Evolutionary conservation across 1,140 invertebrate genomes (phyloP), one percentile per base, ranked within the genome.

Genomic region (Coboldia fuscipes): DNA sequence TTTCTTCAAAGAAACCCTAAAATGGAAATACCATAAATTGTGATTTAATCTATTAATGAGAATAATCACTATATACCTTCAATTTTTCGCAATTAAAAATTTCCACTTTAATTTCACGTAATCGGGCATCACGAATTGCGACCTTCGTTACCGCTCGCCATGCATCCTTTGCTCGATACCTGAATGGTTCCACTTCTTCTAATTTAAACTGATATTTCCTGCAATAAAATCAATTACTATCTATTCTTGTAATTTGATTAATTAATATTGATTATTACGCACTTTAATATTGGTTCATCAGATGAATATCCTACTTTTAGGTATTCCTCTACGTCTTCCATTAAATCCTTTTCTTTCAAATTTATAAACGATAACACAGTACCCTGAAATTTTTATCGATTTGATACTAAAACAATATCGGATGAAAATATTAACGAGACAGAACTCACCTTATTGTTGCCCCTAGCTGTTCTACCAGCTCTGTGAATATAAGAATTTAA

Each of bases 91-190:
- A 93, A 48, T 84, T 89, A 22, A 97, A 62, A 24, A 98, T 71
- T 62, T 98, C 92, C 35, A 72, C 67, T 58, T 88, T 88, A 30
- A 99, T 96, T 68, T 99, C 94, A 48, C 88, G 88, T 6, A 97
- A 61, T 34, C 94, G 63, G 1, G 89, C 88, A 55, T 97, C 88
- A 34, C 83, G 63, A 0, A 98, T 76, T 1, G 88, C 89, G 38
- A 88, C 79, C 46, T 75, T 72, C 0, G 92, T 97, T 1, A 93
- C 82, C 2, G 88, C 83, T 45, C 78, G 72, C 77, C 90, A 82
- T 3, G 88, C 92, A 67, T 98, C 94, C 45, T 74, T 68, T 0
- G 89, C 79, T 48, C 94, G 63, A 60, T 98, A 94, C 37, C 81
- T 67, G 51, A 98, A 97, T 1, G 86, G 80, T 54, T 97, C 90